phyloP scores from a whole-genome alignment of 92 coral and sea anemone genomes.

The Pocillopora grandis region DNA sequence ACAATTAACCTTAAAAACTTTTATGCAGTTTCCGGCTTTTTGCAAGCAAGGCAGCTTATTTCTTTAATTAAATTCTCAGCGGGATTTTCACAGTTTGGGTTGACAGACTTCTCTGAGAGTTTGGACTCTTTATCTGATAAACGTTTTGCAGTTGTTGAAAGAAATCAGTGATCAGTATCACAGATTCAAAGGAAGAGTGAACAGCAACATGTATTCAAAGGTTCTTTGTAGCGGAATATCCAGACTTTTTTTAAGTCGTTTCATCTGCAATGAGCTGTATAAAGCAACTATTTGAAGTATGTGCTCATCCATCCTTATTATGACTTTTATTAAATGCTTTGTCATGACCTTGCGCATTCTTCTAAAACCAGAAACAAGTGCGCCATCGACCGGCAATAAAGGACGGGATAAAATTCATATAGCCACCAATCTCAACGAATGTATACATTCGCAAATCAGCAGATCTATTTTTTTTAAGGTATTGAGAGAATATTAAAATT shows the following conservation, averaged over 20 bases:
- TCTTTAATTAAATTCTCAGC: not conserved
- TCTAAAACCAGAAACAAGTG: not conserved
- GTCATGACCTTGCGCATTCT: conserved; percentile 6
- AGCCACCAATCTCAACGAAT: not conserved
- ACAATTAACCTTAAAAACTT: no score
- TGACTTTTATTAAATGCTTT: not conserved
- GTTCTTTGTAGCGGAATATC: not conserved
- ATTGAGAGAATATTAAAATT: not conserved
- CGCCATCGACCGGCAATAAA: not conserved
- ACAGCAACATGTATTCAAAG: not conserved
- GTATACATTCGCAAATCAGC: not conserved
- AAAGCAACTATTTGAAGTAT: conserved; percentile 25
- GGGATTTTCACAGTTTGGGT: not conserved
- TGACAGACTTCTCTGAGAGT: no score
- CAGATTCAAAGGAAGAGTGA: not conserved
- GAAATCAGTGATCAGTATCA: not conserved
- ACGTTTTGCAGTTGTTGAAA: not conserved
- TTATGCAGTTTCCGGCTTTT: no score
- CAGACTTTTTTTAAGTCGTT: not conserved
- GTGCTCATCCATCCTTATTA: not conserved
- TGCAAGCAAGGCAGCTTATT: not conserved
- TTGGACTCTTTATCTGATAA: not conserved
- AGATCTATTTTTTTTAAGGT: not conserved
- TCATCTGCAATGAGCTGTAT: not conserved
- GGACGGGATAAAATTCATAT: not conserved